Evolutionary conservation across 2,888 invertebrate genomes (phyloP).

Genomic region (Lysandra bellargus): DNA sequence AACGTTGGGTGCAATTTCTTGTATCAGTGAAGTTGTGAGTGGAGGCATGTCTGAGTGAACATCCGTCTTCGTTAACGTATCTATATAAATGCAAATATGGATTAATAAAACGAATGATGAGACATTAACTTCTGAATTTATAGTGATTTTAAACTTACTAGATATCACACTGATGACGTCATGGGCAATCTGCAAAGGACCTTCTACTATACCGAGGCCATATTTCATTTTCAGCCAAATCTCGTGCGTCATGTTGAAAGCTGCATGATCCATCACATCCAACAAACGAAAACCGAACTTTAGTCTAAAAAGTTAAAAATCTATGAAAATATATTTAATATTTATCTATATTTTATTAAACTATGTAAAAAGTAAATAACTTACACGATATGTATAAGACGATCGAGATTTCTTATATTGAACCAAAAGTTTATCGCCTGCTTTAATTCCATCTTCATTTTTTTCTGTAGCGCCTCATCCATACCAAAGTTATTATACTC

Average conservation of each 20-base stretch:
- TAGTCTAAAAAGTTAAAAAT: slow-evolving; percentile 47
- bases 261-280: slow-evolving; percentile 60
- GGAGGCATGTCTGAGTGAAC: slow-evolving; percentile 51
- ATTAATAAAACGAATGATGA: neutral
- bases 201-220: slow-evolving; percentile 47
- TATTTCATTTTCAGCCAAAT: slow-evolving; percentile 61
- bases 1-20: slow-evolving; percentile 52
- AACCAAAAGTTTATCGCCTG: slow-evolving; percentile 64
- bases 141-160: slow-evolving; percentile 49
- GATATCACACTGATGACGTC: slow-evolving; percentile 56
- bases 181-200: slow-evolving; percentile 55
- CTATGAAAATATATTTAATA: neutral
- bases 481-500: slow-evolving; percentile 61
- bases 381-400: slow-evolving; percentile 35
- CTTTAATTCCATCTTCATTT: slow-evolving; percentile 45
- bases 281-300: slow-evolving; percentile 59
- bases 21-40: slow-evolving; percentile 49
- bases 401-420: slow-evolving; percentile 50
- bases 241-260: slow-evolving; percentile 55
- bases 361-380: neutral
- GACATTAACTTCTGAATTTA: neutral
- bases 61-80: slow-evolving; percentile 47
- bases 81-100: slow-evolving; percentile 44
- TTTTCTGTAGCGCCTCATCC: slow-evolving; percentile 46
- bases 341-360: neutral